Base-by-base conservation (phyloP, 2,113 vertebrate species). In the Hydrochoerus hydrochaeris region DNA sequence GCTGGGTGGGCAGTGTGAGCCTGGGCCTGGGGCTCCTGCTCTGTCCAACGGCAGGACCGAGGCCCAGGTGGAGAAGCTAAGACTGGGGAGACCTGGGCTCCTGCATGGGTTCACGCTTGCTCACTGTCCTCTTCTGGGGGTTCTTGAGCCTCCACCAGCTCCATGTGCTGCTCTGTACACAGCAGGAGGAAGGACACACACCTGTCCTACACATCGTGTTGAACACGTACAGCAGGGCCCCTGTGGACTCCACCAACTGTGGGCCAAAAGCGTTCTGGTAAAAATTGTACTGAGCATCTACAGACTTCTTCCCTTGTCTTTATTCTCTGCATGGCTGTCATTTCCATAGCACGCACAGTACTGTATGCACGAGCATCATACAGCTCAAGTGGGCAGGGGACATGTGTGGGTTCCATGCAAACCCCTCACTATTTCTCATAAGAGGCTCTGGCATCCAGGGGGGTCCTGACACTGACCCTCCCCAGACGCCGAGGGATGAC, bases 1-100 rank as follows among this genome's bases (percentile, higher is more conserved):
- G 17, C 30, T 0, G 16, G 54, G 54, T 16, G 54, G 1, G 11
- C 32, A 3, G 1, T 0, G 10, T 58, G 52, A 44, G 32, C 14
- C 22, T 3, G 1, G 26, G 22, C 81, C 32, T 7, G 1, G 24
- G n/a, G 57, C 28, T 5, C 30, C 58, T 57, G 32, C 3, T 30
- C 44, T 80, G 7, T 7, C 54, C 62, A 20, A 1, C 13, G 54
- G 20, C 44, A 49, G 26, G 28, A 16, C 22, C 5, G 6, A 0
- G 14, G 82, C 24, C 28, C 12, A 46, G 41, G 41, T 28, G 26
- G 11, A 24, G 26, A 41, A 38, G 38, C 22, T 88, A 75, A 26
- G 38, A 60, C 20, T 3, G 32, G 46, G 38, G 44, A 28, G 20
- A 10, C 22, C 20, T 24, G 57, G 9, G 67, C 38, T 75, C 44